Evolutionary conservation across 2,888 invertebrate genomes (phyloP), one percentile per base, ranked within the genome.

Genomic region (Microctonus aethiopoides): DNA sequence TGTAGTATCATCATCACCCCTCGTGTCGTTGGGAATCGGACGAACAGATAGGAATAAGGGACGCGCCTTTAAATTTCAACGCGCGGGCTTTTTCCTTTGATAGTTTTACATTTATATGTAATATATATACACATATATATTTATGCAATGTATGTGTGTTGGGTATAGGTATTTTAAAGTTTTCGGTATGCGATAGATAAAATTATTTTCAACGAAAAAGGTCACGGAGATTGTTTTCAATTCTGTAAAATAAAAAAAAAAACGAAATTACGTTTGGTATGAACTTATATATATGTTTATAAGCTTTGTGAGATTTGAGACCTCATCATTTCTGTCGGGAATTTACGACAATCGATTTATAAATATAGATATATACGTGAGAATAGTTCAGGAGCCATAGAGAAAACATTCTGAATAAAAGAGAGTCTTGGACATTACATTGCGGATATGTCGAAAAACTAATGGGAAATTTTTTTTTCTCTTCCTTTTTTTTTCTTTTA

Each of bases 331-430:
- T 29, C 7, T 32, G 63, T 64, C 61, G 66, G 24, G 68, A 73
- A 73, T 73, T 73, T 70, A 74, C 72, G 74, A 74, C 70, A 72
- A 70, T 74, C 65, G 62, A 73, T 73, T 70, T 59, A 11, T 41
- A 29, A 26, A 46, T 26, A 41, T 32, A 34, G n/a, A 68, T 13
- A 39, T 11, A 68, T 46, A 63, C n/a, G 41, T 11, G 22, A 39
- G 3, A 39, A 11, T n/a, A 60, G 10, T 22, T 7, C 13, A 7
- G 24, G 5, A 54, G n/a, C n/a, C n/a, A 46, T 36, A 36, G 52
- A 10, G 36, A 46, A 2, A 29, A 24, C 6, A 32, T 5, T 57
- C 7, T 9, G 29, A 20, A 57, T 13, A 13, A 20, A 41, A 29
- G 56, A 39, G 54, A 66, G 9, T 68, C 41, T 67, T 60, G 60